A percentile compares a stretch with the other conserved stretches of the same genome.
Evolutionary conservation across 2,797 vertebrate genomes (phyloP).

Genomic region (Pempheris klunzingeri): DNA sequence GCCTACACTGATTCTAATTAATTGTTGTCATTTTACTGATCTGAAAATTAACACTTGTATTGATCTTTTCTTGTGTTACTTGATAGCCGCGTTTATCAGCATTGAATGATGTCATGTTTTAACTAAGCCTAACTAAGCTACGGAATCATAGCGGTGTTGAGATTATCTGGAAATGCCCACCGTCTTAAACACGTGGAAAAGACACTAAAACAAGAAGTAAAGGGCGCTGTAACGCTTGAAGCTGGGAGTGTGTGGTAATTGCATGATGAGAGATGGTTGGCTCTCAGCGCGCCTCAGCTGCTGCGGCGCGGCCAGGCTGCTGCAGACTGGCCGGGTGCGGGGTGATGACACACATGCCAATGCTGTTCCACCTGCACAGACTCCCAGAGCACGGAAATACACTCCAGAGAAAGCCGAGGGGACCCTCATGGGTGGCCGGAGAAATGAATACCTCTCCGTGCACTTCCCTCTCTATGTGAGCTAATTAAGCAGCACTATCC

Average conservation of each 20-base stretch:
- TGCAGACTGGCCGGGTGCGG: conserved; percentile 77
- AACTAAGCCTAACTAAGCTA: conserved; percentile 33
- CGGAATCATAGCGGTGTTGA: conserved; percentile 45
- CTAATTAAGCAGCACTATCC: conserved; percentile 73
- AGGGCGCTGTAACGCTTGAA: conserved; percentile 44
- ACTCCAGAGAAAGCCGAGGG: conserved; percentile 69
- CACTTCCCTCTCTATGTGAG: conserved; percentile 61
- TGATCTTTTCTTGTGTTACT: background rate
- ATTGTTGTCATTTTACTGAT: background rate
- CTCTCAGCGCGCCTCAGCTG: conserved; percentile 70
- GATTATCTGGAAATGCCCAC: conserved; percentile 55
- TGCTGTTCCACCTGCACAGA: conserved; percentile 90
- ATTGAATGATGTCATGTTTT: conserved; percentile 56
- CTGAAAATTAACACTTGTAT: background rate
- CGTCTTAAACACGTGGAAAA: conserved; percentile 65
- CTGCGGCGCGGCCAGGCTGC: conserved; percentile 65
- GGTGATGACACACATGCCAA: conserved; percentile 91
- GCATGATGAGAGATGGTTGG: conserved; percentile 80
- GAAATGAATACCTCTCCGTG: conserved; percentile 71
- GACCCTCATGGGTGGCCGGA: conserved; percentile 89
- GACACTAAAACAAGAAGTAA: conserved; percentile 50
- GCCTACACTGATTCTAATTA: too few relatives aligned
- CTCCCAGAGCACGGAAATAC: conserved; percentile 84
- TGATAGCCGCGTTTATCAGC: conserved; percentile 40
- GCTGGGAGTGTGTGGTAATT: conserved; percentile 67